Evolutionary conservation across 2,113 vertebrate species (phyloP).

Genomic region (Pseudonaja textilis): DNA sequence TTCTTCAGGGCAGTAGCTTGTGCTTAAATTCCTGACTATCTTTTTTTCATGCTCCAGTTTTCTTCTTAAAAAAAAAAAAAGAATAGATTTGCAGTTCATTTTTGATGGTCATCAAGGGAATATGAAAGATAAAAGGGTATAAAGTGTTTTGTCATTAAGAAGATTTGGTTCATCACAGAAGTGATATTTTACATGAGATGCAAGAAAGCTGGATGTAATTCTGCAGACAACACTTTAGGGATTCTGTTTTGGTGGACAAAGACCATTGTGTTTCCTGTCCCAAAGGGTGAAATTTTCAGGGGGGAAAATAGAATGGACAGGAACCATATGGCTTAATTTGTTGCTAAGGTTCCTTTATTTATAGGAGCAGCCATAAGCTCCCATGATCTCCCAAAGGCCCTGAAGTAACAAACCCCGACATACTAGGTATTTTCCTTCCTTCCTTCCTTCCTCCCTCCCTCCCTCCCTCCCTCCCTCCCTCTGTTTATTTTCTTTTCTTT

Average conservation of each 20-base stretch:
- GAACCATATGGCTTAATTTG: neutral
- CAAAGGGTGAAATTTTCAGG: neutral
- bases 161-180: neutral
- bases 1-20: neutral
- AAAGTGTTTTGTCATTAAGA: neutral
- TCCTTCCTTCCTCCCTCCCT: no score
- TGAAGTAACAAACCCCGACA: neutral
- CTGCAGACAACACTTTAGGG: neutral
- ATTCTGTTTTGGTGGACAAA: neutral
- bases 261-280: neutral
- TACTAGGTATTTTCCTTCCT: neutral
- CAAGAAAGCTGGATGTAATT: neutral
- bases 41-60: neutral
- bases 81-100: neutral
- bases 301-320: neutral
- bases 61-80: neutral
- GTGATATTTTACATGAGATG: neutral
- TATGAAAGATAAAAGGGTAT: neutral
- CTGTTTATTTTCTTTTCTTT: no score
- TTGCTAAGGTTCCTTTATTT: neutral
- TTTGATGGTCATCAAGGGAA: neutral
- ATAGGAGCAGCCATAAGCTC: neutral
- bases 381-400: neutral
- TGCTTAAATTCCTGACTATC: neutral
- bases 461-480: accelerated